Conservation (phyloP, 2,797 vertebrate species). For the Sebastiscus albofasciatus region DNA sequence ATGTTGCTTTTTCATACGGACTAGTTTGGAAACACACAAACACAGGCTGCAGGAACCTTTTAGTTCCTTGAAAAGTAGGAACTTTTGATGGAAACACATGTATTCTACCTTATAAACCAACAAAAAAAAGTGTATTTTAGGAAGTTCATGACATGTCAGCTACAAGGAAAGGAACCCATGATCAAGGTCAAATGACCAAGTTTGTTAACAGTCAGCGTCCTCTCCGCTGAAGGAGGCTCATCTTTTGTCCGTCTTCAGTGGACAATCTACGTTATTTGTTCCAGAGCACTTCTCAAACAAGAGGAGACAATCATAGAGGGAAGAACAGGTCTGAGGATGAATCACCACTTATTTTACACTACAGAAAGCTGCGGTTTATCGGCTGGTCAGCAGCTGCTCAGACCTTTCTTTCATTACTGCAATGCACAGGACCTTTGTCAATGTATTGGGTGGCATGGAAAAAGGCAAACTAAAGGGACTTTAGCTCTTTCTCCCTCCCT, state of each 20-base stretch:
- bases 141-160: not conserved
- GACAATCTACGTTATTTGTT: slow-evolving; percentile 11
- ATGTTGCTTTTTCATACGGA: too few species aligned
- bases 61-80: too few species aligned
- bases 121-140: not conserved
- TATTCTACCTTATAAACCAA: not conserved
- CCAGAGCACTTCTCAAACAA: not conserved
- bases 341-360: slow-evolving; percentile 72
- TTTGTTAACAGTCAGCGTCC: not conserved
- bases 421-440: slow-evolving; percentile 44
- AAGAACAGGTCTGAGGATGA: slow-evolving; percentile 58
- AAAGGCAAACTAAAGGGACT: slow-evolving; percentile 71
- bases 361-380: slow-evolving; percentile 74
- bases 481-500: slow-evolving; percentile 12
- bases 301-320: slow-evolving; percentile 15
- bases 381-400: slow-evolving; percentile 76
- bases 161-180: not conserved
- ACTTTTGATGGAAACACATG: not conserved
- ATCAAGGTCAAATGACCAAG: not conserved
- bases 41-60: too few species aligned
- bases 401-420: slow-evolving; percentile 57
- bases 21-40: too few species aligned
- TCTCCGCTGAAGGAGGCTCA: not conserved
- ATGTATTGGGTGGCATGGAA: slow-evolving; percentile 52
- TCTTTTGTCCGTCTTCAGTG: not conserved